Percentiles rank a stretch among this genome's conserved stretches.
These are phyloP conservation scores for Enteromius viviparus DNA, from an alignment of 2,797 vertebrate species.

Conservation along the genomic window DNA sequence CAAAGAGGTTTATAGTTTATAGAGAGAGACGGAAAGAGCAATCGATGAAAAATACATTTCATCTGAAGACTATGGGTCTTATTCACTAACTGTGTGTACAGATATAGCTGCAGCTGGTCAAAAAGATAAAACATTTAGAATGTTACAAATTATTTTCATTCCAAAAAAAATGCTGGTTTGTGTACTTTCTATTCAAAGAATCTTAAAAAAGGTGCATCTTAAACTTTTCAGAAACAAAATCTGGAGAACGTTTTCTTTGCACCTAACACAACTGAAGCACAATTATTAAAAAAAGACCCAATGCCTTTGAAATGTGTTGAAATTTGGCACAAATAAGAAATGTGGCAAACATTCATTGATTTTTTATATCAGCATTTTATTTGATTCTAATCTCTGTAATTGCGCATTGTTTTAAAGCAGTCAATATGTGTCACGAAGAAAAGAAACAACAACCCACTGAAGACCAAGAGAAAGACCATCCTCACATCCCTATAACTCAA, in stretches of 20 bases:
- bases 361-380: not conserved
- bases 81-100: not conserved
- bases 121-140: not conserved
- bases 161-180: not conserved
- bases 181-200: not conserved
- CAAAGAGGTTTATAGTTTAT: constrained; percentile 22
- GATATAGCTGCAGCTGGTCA: not conserved
- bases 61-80: not conserved
- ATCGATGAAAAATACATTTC: not conserved
- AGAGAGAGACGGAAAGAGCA: constrained; percentile 14
- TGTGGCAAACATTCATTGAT: not conserved
- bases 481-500: not conserved
- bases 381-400: not conserved
- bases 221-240: not conserved
- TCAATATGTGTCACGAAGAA: not conserved
- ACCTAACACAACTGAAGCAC: not conserved
- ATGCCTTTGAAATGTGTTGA: not conserved
- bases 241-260: not conserved
- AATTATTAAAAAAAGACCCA: not conserved
- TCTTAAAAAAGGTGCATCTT: not conserved
- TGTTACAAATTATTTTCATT: not conserved
- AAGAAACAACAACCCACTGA: not conserved
- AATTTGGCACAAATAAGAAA: not conserved
- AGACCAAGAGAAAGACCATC: not conserved
- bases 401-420: no score